Percentiles rank a stretch among this genome's conserved stretches.
phyloP scores from a whole-genome alignment of 2,888 invertebrate genomes.

The Terebella lapidaria region DNA sequence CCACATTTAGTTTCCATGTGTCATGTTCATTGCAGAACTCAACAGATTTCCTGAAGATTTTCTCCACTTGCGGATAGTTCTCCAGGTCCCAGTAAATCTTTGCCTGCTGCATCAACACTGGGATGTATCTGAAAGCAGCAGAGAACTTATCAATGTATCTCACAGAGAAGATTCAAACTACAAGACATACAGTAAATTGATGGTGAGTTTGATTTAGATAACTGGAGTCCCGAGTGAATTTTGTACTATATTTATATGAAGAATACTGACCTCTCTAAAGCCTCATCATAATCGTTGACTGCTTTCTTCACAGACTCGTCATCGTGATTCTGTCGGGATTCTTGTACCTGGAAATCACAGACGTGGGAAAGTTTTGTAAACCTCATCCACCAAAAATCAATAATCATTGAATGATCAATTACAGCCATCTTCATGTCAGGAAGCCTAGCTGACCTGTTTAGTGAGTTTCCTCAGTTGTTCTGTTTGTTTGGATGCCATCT shows the following conservation, averaged over 20 bases:
- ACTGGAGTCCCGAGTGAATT: no score
- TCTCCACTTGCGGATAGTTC: slow-evolving; percentile 92
- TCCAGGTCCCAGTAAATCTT: slow-evolving; percentile 98
- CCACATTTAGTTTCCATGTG: slow-evolving; percentile 94
- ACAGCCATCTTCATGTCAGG: no score
- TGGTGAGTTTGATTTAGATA: no score
- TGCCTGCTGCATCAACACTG: slow-evolving; percentile 98
- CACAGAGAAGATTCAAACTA: neutral
- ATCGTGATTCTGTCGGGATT: slow-evolving; percentile 81
- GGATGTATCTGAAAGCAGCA: slow-evolving; percentile 70
- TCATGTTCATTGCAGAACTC: slow-evolving; percentile 98
- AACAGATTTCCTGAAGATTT: slow-evolving; percentile 91
- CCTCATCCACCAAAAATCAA: no score
- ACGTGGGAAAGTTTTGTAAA: no score
- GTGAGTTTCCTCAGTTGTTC: slow-evolving; percentile 85
- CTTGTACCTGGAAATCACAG: slow-evolving; percentile 62
- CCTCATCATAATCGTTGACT: slow-evolving; percentile 85
- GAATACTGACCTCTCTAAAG: slow-evolving; percentile 72
- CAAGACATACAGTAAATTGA: no score
- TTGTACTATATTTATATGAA: no score
- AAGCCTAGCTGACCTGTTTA: no score
- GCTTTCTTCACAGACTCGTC: slow-evolving; percentile 84
- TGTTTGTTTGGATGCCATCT: slow-evolving; percentile 83
- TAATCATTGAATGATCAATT: no score
- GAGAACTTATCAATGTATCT: neutral